Evolutionary conservation across 2,888 invertebrate genomes (phyloP).

Genomic region (Bembecia ichneumoniformis): DNA sequence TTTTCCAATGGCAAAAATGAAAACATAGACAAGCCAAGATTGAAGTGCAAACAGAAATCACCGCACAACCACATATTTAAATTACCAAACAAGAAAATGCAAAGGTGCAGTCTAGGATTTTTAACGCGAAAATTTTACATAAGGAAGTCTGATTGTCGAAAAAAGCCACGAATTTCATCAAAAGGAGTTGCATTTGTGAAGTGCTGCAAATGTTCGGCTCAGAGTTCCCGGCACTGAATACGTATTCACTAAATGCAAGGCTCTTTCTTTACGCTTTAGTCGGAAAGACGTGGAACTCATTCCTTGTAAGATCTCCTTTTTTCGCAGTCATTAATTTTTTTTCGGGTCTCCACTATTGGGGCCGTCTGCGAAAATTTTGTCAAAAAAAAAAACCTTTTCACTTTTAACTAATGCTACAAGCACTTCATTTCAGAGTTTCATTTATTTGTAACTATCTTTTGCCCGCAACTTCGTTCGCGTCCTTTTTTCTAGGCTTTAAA

Average conservation of each 20-base stretch:
- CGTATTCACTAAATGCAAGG: conserved; percentile 65
- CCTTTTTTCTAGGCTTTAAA: no score
- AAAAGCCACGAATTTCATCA: conserved; percentile 52
- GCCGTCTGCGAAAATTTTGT: conserved; percentile 4
- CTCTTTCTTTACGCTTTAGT: conserved; percentile 59
- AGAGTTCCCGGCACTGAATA: conserved; percentile 60
- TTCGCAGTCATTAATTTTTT: conserved; percentile 45
- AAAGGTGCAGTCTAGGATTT: neutral
- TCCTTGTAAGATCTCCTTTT: conserved; percentile 49
- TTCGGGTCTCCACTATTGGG: conserved; percentile 13
- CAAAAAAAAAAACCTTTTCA: neutral
- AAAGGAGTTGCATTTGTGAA: conserved; percentile 61
- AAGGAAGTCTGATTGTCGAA: conserved; percentile 37
- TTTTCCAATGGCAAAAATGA: no score
- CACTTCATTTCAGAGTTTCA: neutral
- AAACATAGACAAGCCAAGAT: neutral
- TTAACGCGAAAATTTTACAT: neutral
- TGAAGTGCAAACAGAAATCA: neutral
- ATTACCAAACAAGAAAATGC: neutral
- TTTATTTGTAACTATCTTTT: neutral
- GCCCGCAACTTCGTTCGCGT: neutral
- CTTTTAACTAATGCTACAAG: neutral
- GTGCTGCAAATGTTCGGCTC: conserved; percentile 49
- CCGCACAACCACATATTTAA: neutral
- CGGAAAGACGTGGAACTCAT: conserved; percentile 57